phyloP scores from a whole-genome alignment of 2,113 vertebrate species.

The Azemiops feae region DNA sequence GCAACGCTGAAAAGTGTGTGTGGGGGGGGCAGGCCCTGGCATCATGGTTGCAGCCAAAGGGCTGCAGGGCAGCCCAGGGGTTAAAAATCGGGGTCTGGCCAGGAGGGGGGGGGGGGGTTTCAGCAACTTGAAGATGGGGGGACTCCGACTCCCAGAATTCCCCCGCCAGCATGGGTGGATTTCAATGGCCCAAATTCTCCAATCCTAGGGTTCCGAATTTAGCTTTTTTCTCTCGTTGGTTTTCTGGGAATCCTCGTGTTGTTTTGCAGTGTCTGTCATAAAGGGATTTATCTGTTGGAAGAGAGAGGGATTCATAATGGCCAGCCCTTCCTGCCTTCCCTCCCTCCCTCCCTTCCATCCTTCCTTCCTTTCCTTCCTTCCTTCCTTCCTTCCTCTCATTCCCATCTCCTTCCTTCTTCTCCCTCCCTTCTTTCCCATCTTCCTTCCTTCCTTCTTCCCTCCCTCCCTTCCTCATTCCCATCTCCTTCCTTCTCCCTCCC shows the following conservation, averaged over 20 bases:
- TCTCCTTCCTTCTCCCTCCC: background rate
- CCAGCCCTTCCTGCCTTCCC: background rate
- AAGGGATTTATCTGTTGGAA: background rate
- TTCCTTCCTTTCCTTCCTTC: too few relatives aligned
- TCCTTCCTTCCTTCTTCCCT: rapidly evolving
- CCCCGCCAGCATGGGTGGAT: too few relatives aligned
- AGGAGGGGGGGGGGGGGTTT: background rate
- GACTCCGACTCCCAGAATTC: background rate
- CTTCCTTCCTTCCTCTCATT: too few relatives aligned
- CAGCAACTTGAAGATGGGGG: background rate
- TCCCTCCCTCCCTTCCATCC: too few relatives aligned
- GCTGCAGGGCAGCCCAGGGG: background rate
- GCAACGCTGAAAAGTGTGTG: too few relatives aligned
- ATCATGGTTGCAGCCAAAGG: background rate
- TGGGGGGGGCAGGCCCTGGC: too few relatives aligned
- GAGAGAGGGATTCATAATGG: background rate
- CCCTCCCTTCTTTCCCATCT: too few relatives aligned
- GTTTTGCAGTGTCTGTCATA: background rate
- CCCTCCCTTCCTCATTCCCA: background rate
- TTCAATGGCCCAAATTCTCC: background rate
- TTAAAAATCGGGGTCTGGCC: background rate
- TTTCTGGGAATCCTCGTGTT: background rate
- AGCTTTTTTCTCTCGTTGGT: background rate
- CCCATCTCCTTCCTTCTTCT: too few relatives aligned
- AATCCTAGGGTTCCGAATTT: too few relatives aligned